phyloP scores from a whole-genome alignment of 2,888 invertebrate species.

The Cerceris rybyensis region DNA sequence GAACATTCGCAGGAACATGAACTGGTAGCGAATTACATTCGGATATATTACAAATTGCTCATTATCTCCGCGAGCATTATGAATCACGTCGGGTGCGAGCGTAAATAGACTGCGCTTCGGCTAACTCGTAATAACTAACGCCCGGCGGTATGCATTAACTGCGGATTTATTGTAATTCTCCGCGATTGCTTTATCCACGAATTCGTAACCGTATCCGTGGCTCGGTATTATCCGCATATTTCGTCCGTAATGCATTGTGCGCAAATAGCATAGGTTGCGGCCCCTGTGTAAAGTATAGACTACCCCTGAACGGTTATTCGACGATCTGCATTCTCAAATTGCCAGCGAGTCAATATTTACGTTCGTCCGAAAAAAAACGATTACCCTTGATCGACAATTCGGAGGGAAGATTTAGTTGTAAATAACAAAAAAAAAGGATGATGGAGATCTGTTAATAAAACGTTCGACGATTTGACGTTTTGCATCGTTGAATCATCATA shows the following conservation, averaged over 20 bases:
- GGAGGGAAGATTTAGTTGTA: conserved; percentile 11
- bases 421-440: neutral
- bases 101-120: conserved; percentile 75
- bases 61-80: conserved; percentile 77
- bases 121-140: conserved; percentile 78
- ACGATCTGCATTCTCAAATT: conserved; percentile 39
- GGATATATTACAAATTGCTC: conserved; percentile 79
- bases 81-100: conserved; percentile 74
- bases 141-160: conserved; percentile 74
- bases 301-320: conserved; percentile 33
- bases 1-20: conserved; percentile 54
- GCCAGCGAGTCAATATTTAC: conserved; percentile 41
- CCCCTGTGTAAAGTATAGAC: conserved; percentile 48
- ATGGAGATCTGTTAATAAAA: too few species aligned
- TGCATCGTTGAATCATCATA: too few species aligned
- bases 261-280: conserved; percentile 66
- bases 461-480: too few species aligned
- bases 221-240: conserved; percentile 63
- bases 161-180: conserved; percentile 80
- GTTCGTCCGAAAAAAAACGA: conserved; percentile 10
- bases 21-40: conserved; percentile 65
- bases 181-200: conserved; percentile 78
- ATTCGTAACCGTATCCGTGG: conserved; percentile 68
- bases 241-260: conserved; percentile 69
- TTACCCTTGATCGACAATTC: conserved; percentile 1